A percentile compares a stretch with the other conserved stretches of the same genome.
Conservation (phyloP, 2,888 invertebrate species). For the Prosapia bicincta region DNA sequence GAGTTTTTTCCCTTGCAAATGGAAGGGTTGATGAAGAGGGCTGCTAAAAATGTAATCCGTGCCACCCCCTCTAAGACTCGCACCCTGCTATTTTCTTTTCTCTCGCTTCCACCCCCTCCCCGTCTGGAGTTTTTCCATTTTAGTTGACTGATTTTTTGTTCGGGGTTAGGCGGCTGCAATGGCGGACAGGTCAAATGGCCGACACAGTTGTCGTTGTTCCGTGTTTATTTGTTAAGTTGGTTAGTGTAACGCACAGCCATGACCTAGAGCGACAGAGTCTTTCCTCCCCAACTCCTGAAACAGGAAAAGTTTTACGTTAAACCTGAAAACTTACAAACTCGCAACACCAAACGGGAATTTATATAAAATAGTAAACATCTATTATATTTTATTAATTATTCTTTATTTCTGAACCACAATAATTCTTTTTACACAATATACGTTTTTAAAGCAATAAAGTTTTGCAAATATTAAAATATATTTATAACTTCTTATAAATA, state of each 20-base stretch:
- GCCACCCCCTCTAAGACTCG: constrained; percentile 18
- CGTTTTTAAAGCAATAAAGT: too few species aligned
- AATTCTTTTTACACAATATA: too few species aligned
- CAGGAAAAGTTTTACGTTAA: background rate
- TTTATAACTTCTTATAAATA: too few species aligned
- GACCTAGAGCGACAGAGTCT: background rate
- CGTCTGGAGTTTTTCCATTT: constrained; percentile 32
- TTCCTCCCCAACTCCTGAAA: background rate
- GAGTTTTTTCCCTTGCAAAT: constrained; percentile 29
- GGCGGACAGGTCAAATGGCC: constrained; percentile 21
- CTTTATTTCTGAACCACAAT: too few species aligned
- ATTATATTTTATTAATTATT: too few species aligned
- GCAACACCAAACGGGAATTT: too few species aligned
- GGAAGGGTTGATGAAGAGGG: constrained; percentile 32
- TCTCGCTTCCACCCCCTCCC: constrained; percentile 29
- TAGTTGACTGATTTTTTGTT: constrained; percentile 29
- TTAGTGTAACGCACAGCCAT: background rate
- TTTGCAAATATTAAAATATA: too few species aligned
- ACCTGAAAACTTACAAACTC: too few species aligned
- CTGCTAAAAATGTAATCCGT: constrained; percentile 32
- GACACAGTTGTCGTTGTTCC: background rate
- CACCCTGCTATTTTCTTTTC: constrained; percentile 32
- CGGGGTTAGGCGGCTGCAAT: constrained; percentile 15
- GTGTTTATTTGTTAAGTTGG: background rate
- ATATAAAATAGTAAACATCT: too few species aligned